Evolutionary conservation across 2,797 vertebrate genomes (phyloP), one percentile per base, ranked within the genome.

Genomic region (Paramormyrops hopkinsi): DNA sequence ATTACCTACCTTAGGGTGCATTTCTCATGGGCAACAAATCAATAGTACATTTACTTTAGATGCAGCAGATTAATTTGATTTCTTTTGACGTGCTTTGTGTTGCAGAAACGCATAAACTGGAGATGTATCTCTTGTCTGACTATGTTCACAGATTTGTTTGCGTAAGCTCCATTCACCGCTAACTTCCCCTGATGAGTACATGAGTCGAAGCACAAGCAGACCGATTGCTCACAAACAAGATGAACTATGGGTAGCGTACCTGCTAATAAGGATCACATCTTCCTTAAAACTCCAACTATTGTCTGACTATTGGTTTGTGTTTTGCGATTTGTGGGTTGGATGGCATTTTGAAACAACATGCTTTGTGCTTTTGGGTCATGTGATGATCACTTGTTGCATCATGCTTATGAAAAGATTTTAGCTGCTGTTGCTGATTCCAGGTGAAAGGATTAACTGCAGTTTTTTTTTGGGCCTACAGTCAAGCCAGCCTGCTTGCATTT

Each of bases 391-490:
- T 90, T 91, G 51, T 90, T 89, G 88, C 88, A 50, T 93, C 89
- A 89, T 37, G 41, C 12, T 73, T 69, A 69, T 89, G 46, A 90
- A 90, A 46, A 85, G 62, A 87, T 53, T 88, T 90, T 86, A 86
- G 89, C 91, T 92, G 91, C 89, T 93, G 90, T 89, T 89, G 65
- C 79, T 14, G 85, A 53, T 89, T 90, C 92, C 89, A 88, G 89
- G 89, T 92, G 91, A 89, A 88, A 84, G 69, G 4, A 65, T 65
- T 89, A 88, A 59, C 91, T 86, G 33, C 37, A 54, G 37, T 33
- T 14, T 88, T 88, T 79, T 76, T 14, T 69, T 85, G n/a, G 6
- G 12, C 19, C 33, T 2, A 1, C 37, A 6, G 29, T 50, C 87
- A 56, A 85, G 82, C 48, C 73, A 92, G 51, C 86, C 65, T 41